phyloP scores from a whole-genome alignment of 1,140 invertebrate genomes.

The Cydia splendana region DNA sequence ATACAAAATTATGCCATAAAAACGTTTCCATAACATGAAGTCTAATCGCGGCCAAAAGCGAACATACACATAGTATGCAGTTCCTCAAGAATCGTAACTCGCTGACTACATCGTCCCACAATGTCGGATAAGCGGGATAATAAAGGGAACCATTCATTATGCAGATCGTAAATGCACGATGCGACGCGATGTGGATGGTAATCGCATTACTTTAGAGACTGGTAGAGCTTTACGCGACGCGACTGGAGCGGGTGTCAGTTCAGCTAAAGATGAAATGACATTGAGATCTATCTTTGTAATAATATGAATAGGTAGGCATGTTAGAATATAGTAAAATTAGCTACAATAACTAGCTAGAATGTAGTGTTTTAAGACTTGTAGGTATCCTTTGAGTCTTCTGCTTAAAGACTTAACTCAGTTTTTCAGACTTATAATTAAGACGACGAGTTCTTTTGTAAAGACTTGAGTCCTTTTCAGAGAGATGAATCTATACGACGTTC shows the following conservation, averaged over 20 bases:
- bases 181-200: constrained; percentile 12
- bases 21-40: background rate
- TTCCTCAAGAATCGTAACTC: background rate
- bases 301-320: too few relatives aligned
- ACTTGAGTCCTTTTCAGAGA: too few relatives aligned
- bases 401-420: too few relatives aligned
- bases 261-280: background rate
- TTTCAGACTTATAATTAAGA: too few relatives aligned
- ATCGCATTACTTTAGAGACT: background rate
- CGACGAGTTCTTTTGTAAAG: too few relatives aligned
- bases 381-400: too few relatives aligned
- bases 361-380: too few relatives aligned
- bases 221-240: background rate
- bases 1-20: background rate
- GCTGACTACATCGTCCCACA: constrained; percentile 7
- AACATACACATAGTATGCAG: constrained; percentile 12
- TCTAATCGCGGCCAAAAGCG: background rate
- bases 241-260: background rate
- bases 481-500: too few relatives aligned
- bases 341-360: too few relatives aligned
- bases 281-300: background rate
- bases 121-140: constrained; percentile 6
- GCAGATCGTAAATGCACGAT: background rate
- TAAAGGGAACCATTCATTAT: background rate
- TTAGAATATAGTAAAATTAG: too few relatives aligned